Conservation (phyloP, 2,797 vertebrate genomes). For the Acrossocheilus wenchowensis region DNA sequence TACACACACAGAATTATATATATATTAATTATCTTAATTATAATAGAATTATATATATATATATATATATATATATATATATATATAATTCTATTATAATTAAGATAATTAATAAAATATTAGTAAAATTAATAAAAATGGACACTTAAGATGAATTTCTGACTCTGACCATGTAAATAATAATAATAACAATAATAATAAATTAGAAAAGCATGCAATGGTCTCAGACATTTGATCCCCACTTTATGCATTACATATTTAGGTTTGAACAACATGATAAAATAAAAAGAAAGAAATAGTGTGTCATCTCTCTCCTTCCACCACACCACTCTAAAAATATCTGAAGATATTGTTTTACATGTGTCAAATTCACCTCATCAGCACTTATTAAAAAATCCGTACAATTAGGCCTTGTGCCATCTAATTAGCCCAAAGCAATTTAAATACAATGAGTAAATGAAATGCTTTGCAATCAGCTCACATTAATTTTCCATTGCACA, state of each 20-base stretch:
- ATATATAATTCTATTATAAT: too few relatives aligned
- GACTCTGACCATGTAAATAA: not conserved
- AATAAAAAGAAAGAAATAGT: not conserved
- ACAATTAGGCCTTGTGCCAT: slow-evolving; percentile 35
- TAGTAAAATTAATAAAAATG: too few relatives aligned
- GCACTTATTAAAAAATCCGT: not conserved
- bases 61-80: too few relatives aligned
- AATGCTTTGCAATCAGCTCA: slow-evolving; percentile 36
- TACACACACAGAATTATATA: too few relatives aligned
- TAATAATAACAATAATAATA: not conserved
- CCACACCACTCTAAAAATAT: not conserved
- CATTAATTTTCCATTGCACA: slow-evolving; percentile 45
- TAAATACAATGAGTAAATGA: slow-evolving; percentile 53
- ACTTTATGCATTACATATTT: not conserved
- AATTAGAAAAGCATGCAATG: not conserved
- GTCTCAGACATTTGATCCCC: not conserved
- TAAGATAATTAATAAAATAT: not conserved
- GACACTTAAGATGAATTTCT: not conserved
- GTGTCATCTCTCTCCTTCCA: not conserved
- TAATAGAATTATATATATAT: too few relatives aligned
- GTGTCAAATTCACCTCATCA: slow-evolving; percentile 36
- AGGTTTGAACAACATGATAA: not conserved
- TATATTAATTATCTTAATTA: too few relatives aligned
- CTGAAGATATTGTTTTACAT: not conserved
- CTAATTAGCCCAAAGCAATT: slow-evolving; percentile 46